These are phyloP conservation scores for Taxidea taxus DNA, from an alignment of 2,113 vertebrate species.

Conservation along the genomic window DNA sequence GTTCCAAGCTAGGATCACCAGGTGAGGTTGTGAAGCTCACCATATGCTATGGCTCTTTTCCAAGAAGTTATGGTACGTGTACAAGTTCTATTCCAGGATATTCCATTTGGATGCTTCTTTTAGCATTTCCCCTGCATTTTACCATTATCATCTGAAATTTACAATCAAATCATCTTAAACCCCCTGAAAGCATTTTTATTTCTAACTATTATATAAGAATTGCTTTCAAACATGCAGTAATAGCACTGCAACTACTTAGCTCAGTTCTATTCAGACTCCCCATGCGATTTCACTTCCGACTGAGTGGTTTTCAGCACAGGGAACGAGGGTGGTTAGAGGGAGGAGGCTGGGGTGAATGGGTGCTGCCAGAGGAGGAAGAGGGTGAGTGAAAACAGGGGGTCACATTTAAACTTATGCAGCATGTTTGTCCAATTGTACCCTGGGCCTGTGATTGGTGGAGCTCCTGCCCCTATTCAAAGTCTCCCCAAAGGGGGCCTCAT, in stretches of 20 bases:
- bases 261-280: background rate
- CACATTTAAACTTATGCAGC: background rate
- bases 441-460: background rate
- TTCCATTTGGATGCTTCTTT: background rate
- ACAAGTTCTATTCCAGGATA: background rate
- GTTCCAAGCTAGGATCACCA: background rate
- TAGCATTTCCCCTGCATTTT: background rate
- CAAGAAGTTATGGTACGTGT: background rate
- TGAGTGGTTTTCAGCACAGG: background rate
- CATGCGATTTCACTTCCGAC: background rate
- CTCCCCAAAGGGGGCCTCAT: fast-evolving
- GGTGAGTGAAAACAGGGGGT: background rate
- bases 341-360: background rate
- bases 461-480: background rate
- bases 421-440: background rate
- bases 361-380: background rate
- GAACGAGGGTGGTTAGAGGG: too few relatives aligned
- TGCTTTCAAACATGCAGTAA: background rate
- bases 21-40: background rate
- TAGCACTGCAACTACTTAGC: background rate
- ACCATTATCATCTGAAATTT: background rate
- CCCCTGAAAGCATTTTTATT: background rate
- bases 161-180: background rate
- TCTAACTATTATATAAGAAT: background rate
- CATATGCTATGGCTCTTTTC: background rate